These are phyloP conservation scores for Zosterops japonicus DNA, from an alignment of 2,113 vertebrate genomes.

Conservation along the genomic window DNA sequence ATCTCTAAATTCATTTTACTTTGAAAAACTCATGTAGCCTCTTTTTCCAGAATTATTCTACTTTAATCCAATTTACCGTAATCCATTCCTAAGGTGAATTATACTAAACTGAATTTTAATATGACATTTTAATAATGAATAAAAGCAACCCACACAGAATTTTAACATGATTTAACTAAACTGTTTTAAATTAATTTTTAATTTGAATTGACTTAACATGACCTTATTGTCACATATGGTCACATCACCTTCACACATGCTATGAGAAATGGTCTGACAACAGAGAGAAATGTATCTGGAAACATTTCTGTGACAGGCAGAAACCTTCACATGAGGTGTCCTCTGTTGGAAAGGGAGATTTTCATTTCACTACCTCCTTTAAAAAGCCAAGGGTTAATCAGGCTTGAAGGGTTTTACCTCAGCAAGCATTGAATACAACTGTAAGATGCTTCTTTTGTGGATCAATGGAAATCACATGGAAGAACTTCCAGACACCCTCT, in stretches of 20 bases:
- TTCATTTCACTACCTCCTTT: neutral
- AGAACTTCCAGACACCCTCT: neutral
- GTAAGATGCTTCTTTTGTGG: neutral
- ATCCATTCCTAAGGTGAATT: constrained; percentile 52
- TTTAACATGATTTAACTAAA: constrained; percentile 1
- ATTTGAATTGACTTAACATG: neutral
- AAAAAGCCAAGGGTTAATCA: neutral
- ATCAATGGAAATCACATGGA: neutral
- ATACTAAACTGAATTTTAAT: constrained; percentile 38
- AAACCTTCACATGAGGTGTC: neutral
- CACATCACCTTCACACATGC: neutral
- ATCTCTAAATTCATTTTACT: neutral
- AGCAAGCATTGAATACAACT: neutral
- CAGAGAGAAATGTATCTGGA: rapidly evolving
- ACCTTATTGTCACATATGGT: neutral
- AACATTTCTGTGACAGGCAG: neutral
- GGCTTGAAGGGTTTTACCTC: neutral
- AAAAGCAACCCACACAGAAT: constrained; percentile 5
- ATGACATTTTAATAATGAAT: neutral
- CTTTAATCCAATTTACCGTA: constrained; percentile 45
- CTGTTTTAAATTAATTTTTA: neutral
- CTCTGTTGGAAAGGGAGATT: neutral
- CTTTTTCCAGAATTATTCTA: neutral
- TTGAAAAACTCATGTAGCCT: neutral
- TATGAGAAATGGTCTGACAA: neutral